Base-by-base conservation (phyloP, 2,797 vertebrate genomes). In the Neomorphus geoffroyi region DNA sequence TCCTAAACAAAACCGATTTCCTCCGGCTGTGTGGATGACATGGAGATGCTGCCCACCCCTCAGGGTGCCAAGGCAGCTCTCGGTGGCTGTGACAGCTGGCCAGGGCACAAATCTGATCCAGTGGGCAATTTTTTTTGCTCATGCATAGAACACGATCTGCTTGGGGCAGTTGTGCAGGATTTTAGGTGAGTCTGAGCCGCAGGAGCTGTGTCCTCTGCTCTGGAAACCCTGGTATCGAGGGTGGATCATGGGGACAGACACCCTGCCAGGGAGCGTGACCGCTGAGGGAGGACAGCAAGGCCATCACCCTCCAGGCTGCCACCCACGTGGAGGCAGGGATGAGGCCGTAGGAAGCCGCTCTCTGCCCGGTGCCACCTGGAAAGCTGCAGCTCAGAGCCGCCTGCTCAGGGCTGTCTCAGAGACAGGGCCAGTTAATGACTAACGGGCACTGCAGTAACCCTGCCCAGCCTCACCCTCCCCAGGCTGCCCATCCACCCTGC, bases 111-210 rank as follows among this genome's bases (percentile, higher is more conserved):
- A 48, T 22, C 23, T 23, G 10, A 11, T 24, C 46, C 22, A 9
- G 22, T 11, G 53, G 26, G 32, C 10, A 30, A 53, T 56, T n/a
- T 19, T 61, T 61, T 73, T 33, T 17, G 37, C 57, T 66, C 3
- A 0, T 4, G 13, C n/a, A n/a, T n/a, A n/a, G n/a, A n/a, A n/a
- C 41, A 35, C n/a, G 35, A 8, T 6, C 22, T 8, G 15, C 8
- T 3, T 0, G 2, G 5, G 41, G 54, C 4, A 5, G 11, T 2
- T 1, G 15, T 6, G 64, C 12, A 7, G 75, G 37, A 11, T 50
- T 81, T 71, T 9, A 13, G 57, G 24, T 7, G 30, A 33, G 14
- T 45, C 33, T 14, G 32, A 62, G 33, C 32, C 5, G 5, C 35
- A 75, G 61, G 30, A 80, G 64, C 57, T 1, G 5, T 32, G 57